Conservation (phyloP, 2,888 invertebrate species). For the Conomelus anceps region DNA sequence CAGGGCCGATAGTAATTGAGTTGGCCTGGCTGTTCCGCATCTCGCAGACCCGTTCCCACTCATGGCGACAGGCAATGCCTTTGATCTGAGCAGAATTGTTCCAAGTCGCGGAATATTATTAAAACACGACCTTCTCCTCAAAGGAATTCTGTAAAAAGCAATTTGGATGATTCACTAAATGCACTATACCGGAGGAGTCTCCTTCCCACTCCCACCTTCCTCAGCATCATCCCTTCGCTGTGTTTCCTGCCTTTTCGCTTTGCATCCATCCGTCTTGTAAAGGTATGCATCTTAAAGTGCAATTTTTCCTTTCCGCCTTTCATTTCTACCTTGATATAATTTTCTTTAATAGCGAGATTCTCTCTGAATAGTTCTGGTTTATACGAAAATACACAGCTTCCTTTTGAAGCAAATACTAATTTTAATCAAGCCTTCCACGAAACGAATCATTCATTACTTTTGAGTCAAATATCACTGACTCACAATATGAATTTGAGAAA, state of each 20-base stretch:
- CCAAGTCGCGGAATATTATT: constrained; percentile 12
- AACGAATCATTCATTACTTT: neutral
- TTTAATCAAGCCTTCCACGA: neutral
- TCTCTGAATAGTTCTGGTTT: constrained; percentile 1
- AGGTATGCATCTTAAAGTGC: neutral
- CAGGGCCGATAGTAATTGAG: neutral
- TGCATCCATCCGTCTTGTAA: neutral
- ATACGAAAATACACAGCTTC: neutral
- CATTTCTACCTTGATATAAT: constrained; percentile 7
- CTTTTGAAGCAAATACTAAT: neutral
- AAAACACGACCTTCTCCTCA: constrained; percentile 11
- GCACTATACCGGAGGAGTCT: constrained; percentile 1
- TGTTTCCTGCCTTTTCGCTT: neutral
- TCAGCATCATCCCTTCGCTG: neutral
- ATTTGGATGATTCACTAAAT: constrained; percentile 14
- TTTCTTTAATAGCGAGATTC: constrained; percentile 10
- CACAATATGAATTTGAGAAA: neutral
- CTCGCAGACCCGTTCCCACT: neutral
- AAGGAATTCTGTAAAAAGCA: constrained; percentile 12
- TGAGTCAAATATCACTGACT: neutral
- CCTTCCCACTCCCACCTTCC: neutral
- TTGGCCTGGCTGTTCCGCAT: neutral
- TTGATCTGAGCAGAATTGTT: constrained; percentile 10
- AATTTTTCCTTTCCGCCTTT: neutral
- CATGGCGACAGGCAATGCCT: neutral